Base-by-base conservation (phyloP, 2,888 invertebrate species). In the Lissocephala sabroskyi region DNA sequence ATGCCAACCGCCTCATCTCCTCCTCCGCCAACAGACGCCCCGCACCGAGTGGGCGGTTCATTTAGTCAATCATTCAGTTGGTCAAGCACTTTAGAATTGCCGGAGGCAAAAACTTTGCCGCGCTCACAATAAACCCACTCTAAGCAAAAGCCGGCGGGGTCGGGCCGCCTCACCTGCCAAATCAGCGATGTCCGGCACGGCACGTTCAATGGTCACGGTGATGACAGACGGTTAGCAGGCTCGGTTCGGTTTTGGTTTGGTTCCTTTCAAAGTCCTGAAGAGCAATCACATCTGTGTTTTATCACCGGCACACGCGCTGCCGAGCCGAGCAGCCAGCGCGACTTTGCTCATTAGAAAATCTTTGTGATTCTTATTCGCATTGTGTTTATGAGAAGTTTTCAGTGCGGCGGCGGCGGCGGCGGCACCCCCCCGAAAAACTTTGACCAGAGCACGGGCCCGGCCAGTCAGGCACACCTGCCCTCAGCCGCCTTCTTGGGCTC, bases 321-420 rank as follows among this genome's bases (percentile, higher is more conserved):
- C 23, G 23, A 5, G 4, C 9, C 14, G 17, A 13, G 14, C 13
- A 35, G 35, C 41, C 56, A 71, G 71, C n/a, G n/a, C n/a, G n/a
- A n/a, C n/a, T 68, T 64, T 59, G 45, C 68, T 68, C 67, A 68
- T 71, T 68, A 71, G 67, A 66, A 75, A 75, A 58, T 75, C 71
- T 59, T 63, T 60, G 56, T 58, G 49, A 62, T 67, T 59, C 62
- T 40, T 54, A 30, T 45, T 52, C 53, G 49, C 57, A 59, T 62
- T 53, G 51, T 51, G 58, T 64, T 54, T 55, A 51, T 50, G 59
- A 36, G 42, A 48, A 48, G 3, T 26, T 17, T 36, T 46, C 14
- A 11, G 10, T 41, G 19, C 18, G 30, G 30, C 30, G 30, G n/a
- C 3, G n/a, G 17, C 4, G 35, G 17, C 35, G 16, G 16, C 1